Conservation (phyloP, 2,888 invertebrate genomes). For the Perithous albicinctus region DNA sequence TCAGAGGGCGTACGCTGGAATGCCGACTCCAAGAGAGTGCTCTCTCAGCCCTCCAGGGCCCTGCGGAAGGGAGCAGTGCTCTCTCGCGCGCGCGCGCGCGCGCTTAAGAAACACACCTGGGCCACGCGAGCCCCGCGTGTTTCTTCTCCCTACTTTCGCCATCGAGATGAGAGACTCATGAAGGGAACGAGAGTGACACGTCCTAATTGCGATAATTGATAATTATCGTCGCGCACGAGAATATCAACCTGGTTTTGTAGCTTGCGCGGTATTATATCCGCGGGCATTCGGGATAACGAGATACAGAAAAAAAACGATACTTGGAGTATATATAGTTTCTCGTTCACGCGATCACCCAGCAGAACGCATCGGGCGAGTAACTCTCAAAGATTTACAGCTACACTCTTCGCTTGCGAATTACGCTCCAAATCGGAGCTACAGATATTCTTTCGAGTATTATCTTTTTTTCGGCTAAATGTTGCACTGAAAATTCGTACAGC, state of each 20-base stretch:
- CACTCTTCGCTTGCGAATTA: slow-evolving; percentile 33
- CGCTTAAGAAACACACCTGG: slow-evolving; percentile 75
- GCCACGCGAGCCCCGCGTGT: slow-evolving; percentile 57
- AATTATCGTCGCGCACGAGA: slow-evolving; percentile 65
- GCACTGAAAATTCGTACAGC: too few relatives aligned
- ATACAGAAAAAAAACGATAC: slow-evolving; percentile 33
- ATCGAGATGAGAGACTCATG: slow-evolving; percentile 56
- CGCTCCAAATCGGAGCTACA: background rate
- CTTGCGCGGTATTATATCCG: slow-evolving; percentile 5
- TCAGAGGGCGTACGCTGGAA: slow-evolving; percentile 81
- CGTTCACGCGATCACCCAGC: slow-evolving; percentile 11
- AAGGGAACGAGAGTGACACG: slow-evolving; percentile 53
- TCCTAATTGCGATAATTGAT: slow-evolving; percentile 72
- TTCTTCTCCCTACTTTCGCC: slow-evolving; percentile 15
- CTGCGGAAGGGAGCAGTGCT: background rate
- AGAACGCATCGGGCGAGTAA: background rate
- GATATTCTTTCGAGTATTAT: background rate
- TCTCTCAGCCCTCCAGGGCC: slow-evolving; percentile 68
- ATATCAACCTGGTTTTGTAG: slow-evolving; percentile 42
- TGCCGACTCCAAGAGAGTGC: slow-evolving; percentile 73
- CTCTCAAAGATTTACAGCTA: slow-evolving; percentile 24
- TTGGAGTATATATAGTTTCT: background rate
- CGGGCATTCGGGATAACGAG: slow-evolving; percentile 60
- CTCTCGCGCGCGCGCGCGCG: slow-evolving; percentile 44
- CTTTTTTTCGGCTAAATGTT: background rate